Conservation (phyloP, 37 sponge, comb jelly and placozoan species). For the Spongia lamella region DNA sequence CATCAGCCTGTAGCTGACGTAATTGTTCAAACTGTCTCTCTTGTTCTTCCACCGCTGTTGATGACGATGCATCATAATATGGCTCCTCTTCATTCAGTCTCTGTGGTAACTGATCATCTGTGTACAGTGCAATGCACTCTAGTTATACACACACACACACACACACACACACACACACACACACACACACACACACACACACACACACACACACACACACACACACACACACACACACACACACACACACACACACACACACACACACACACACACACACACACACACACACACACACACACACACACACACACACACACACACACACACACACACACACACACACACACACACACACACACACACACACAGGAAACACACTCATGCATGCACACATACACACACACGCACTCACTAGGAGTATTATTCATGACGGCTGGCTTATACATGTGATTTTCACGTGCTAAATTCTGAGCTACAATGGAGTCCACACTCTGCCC, state of each 20-base stretch:
- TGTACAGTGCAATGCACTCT: too few species aligned
- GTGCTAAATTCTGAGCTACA: neutral
- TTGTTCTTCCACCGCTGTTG: too few species aligned
- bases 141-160: neutral
- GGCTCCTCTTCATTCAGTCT: too few species aligned
- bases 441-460: neutral
- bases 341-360: slow-evolving; percentile 30
- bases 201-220: neutral
- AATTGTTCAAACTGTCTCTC: too few species aligned
- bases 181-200: slow-evolving; percentile 1
- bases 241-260: neutral
- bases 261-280: neutral
- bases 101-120: too few species aligned
- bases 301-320: slow-evolving; percentile 20
- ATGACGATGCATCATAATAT: too few species aligned
- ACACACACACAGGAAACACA: slow-evolving; percentile 30
- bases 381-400: slow-evolving; percentile 11
- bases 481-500: neutral
- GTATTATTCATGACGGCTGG: too few species aligned
- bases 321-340: slow-evolving; percentile 31
- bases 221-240: too few species aligned
- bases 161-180: neutral
- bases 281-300: neutral
- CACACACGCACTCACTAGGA: neutral
- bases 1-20: too few species aligned